A percentile compares a stretch with the other conserved stretches of the same genome.
phyloP scores from a whole-genome alignment of 2,797 vertebrate genomes.

The Heliangelus exortis region DNA sequence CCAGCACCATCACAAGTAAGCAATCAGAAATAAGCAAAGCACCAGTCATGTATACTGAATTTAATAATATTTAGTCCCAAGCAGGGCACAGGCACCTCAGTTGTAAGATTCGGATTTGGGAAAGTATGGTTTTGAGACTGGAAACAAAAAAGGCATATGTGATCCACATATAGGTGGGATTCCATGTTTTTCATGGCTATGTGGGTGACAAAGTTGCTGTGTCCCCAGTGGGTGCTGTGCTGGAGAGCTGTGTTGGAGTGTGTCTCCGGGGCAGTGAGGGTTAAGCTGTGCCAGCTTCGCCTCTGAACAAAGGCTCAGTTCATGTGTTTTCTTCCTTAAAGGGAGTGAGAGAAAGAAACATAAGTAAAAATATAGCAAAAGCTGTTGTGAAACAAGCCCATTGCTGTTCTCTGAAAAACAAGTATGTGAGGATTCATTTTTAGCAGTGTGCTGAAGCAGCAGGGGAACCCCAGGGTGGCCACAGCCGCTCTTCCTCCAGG shows the following conservation, averaged over 20 bases:
- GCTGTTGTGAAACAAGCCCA: conserved; percentile 59
- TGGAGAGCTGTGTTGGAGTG: accelerated
- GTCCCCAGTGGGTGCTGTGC: neutral
- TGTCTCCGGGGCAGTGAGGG: neutral
- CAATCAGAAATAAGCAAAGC: neutral
- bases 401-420: conserved; percentile 56
- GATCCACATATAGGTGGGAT: neutral
- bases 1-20: neutral
- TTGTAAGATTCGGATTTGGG: neutral
- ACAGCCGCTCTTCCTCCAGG: neutral
- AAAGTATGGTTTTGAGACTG: neutral
- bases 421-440: conserved; percentile 54
- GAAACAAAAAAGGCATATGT: neutral
- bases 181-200: neutral
- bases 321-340: conserved; percentile 54
- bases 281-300: conserved; percentile 49
- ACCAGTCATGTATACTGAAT: neutral
- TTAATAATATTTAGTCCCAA: neutral
- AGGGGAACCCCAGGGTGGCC: neutral
- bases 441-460: neutral
- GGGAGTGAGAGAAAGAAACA: conserved; percentile 37
- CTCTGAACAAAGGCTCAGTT: conserved; percentile 61
- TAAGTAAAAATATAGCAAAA: conserved; percentile 42
- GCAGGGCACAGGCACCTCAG: neutral
- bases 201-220: neutral